A percentile compares a stretch with the other conserved stretches of the same genome.
Evolutionary conservation across 1,140 invertebrate genomes (phyloP).

Genomic region (Macrobrachium nipponense): DNA sequence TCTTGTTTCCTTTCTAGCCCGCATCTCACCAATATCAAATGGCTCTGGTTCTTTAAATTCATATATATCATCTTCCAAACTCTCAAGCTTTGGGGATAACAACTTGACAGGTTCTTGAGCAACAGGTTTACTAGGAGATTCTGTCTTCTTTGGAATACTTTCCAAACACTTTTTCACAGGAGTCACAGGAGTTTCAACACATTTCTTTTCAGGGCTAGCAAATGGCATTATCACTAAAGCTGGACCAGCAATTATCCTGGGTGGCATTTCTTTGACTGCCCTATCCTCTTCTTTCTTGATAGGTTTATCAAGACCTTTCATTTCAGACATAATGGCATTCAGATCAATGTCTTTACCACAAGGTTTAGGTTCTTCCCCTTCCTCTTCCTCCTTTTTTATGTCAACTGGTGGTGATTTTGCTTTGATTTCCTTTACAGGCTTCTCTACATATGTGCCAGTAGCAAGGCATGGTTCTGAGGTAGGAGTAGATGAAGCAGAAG

Average conservation of each 20-base stretch:
- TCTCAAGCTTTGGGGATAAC: constrained; percentile 40
- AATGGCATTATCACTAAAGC: constrained; percentile 33
- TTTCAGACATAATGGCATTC: constrained; percentile 63
- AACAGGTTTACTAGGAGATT: constrained; percentile 43
- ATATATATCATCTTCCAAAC: constrained; percentile 62
- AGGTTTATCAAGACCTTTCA: constrained; percentile 64
- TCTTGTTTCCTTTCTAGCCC: constrained; percentile 60
- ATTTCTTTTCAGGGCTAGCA: constrained; percentile 52
- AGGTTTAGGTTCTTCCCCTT: constrained; percentile 36
- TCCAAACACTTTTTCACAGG: constrained; percentile 51
- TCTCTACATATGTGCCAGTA: neutral
- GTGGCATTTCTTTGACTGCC: constrained; percentile 37
- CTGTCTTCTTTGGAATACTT: constrained; percentile 52
- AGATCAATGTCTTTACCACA: constrained; percentile 64
- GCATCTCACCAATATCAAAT: constrained; percentile 61
- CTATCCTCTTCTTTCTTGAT: constrained; percentile 63
- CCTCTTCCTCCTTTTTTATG: constrained; percentile 38
- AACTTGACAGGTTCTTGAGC: constrained; percentile 35
- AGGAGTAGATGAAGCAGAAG: constrained; percentile 6
- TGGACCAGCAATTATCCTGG: constrained; percentile 41
- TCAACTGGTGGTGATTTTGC: constrained; percentile 28
- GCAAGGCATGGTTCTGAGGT: constrained; percentile 9
- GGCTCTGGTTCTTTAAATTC: constrained; percentile 64
- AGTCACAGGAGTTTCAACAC: constrained; percentile 43
- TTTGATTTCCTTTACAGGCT: constrained; percentile 24